These are phyloP conservation scores for Metellina segmentata DNA, from an alignment of 2,888 invertebrate genomes.

Conservation along the genomic window DNA sequence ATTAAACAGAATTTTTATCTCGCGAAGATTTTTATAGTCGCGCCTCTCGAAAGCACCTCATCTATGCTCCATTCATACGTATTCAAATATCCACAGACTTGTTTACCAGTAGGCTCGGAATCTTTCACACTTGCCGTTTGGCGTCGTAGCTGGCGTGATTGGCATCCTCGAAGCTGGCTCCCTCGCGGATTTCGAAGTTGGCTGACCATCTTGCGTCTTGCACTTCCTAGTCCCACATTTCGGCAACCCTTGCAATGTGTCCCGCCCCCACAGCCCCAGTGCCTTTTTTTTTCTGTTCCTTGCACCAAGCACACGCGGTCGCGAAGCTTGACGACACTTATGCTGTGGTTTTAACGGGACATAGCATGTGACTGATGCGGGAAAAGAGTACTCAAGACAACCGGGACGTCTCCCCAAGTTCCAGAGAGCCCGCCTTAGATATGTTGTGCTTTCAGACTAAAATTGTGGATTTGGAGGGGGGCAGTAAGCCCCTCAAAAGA, in stretches of 20 bases:
- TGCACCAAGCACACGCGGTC: constrained; percentile 17
- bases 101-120: background rate
- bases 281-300: background rate
- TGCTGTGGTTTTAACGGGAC: constrained; percentile 28
- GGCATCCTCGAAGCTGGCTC: constrained; percentile 16
- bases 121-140: background rate
- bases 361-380: constrained; percentile 56
- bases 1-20: background rate
- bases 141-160: constrained; percentile 3
- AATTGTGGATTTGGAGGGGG: constrained; percentile 74
- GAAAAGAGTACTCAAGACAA: background rate
- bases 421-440: constrained; percentile 16
- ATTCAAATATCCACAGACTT: background rate
- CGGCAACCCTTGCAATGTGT: constrained; percentile 48
- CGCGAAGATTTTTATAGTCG: background rate
- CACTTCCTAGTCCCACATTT: constrained; percentile 7
- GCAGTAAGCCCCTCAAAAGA: constrained; percentile 35
- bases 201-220: constrained; percentile 27
- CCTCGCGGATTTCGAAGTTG: background rate
- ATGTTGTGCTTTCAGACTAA: constrained; percentile 73
- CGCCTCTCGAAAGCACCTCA: background rate
- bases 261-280: constrained; percentile 35
- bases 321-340: constrained; percentile 20
- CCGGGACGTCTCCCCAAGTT: constrained; percentile 29
- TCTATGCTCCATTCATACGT: background rate